Base-by-base conservation (phyloP, 2,797 vertebrate species). In the Anabas testudineus region DNA sequence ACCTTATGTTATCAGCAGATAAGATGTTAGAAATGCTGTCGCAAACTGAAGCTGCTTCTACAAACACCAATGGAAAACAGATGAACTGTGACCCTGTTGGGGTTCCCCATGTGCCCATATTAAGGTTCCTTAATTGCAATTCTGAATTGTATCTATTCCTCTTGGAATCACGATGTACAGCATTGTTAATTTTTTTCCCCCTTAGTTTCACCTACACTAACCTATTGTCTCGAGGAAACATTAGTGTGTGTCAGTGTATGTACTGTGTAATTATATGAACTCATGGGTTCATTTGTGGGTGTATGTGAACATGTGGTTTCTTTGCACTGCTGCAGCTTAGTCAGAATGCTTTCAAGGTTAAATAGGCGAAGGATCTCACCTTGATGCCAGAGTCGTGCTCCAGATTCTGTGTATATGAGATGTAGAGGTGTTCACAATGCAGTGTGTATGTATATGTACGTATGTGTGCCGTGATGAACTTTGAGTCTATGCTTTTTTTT, bases 391-490 rank as follows among this genome's bases (percentile, higher is more conserved):
- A 7, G 22, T 37, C 73, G 48, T 37, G 54, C 56, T 39, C 6
- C 69, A 51, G 19, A 53, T 76, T 64, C 41, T 45, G 28, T 21
- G 7, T 57, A 26, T 69, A 42, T 71, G 32, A 78, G 72, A 76
- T 5, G 54, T 51, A 57, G 46, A 32, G 5, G 28, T 49, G 21
- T 62, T 52, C 12, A 21, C 4, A 54, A 32, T 12, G 5, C 7
- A 12, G 5, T 55, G 21, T 34, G 28, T 8, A 19, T 47, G 16
- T 34, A n/a, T 22, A 43, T 7, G 19, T 48, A 16, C 30, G n/a
- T 19, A 39, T 26, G 39, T 43, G 12, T 37, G 21, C 16, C 5
- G 28, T 18, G 9, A 51, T 61, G 22, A 47, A 59, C 77, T 55
- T n/a, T 57, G 48, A 39, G 39, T 58, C 52, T 37, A 9, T 7